phyloP scores from a whole-genome alignment of 2,888 invertebrate species.

The Limnephilus marmoratus region DNA sequence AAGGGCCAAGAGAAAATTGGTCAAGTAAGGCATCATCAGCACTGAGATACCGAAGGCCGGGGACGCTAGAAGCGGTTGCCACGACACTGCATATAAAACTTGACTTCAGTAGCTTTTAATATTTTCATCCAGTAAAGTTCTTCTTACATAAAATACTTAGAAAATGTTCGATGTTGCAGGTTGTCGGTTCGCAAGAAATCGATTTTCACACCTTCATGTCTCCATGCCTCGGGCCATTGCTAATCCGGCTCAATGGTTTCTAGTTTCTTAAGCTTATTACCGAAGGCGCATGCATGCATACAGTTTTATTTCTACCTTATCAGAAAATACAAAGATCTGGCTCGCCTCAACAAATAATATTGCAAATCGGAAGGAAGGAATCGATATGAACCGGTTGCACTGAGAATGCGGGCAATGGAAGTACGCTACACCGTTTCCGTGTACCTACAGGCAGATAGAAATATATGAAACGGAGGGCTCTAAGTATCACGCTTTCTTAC shows the following conservation, averaged over 20 bases:
- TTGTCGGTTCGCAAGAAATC: neutral
- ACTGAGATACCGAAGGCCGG: neutral
- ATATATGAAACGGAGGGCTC: too few relatives aligned
- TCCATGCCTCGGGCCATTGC: neutral
- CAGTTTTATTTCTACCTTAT: neutral
- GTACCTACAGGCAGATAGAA: too few relatives aligned
- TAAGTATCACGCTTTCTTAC: too few relatives aligned
- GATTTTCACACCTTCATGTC: neutral
- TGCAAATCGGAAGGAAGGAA: neutral
- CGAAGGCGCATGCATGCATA: neutral
- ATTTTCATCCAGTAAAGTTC: neutral
- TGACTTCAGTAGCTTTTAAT: neutral
- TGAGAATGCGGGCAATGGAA: too few relatives aligned
- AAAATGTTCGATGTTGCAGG: neutral
- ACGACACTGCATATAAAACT: neutral
- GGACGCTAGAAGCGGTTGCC: neutral
- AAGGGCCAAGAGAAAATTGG: too few relatives aligned
- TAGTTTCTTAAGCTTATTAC: neutral
- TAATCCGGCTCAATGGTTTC: neutral
- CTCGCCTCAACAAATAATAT: neutral
- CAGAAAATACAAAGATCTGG: neutral
- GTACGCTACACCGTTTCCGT: too few relatives aligned
- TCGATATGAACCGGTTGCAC: too few relatives aligned
- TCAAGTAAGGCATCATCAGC: neutral
- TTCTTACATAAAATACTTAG: neutral